Base-by-base conservation (phyloP, 2,113 vertebrate species). In the Clarias magur region DNA sequence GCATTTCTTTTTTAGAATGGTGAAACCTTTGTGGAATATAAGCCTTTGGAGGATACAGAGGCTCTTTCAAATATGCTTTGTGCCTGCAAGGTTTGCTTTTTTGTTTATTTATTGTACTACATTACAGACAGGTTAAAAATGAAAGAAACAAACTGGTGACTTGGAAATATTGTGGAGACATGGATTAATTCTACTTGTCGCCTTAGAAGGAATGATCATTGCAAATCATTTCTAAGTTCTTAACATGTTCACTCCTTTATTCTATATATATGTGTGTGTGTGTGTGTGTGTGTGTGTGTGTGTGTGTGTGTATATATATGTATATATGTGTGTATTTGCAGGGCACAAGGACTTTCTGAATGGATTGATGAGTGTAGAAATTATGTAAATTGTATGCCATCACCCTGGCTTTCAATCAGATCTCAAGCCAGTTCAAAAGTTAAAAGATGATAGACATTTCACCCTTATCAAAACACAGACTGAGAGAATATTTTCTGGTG, bases 21-120 rank as follows among this genome's bases (percentile, higher is more conserved):
- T 75, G 98, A 99, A 92, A 92, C 96, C 81, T 72, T 96, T 60
- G 96, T 99, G 91, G 98, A 99, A 86, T 99, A 96, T 95, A 96
- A 95, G 89, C 97, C 97, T 13, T 17, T 97, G 92, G 97, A 99
- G 91, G 97, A 99, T 75, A 93, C 95, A 0, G 95, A 97, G 56
- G 97, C 98, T 93, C 95, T 96, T 75, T 97, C 97, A 84, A 99
- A 96, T 94, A 98, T 99, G 91, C 95, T 98, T 23, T 99, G 94
- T 94, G 97, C 98, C 91, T 96, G 96, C 93, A 98, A 99, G 98
- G 98, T 97, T 93, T 86, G 92, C 82, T 89, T 76, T 27, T 62
- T 54, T 8, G n/a, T n/a, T 91, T 92, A 34, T 11, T 34, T n/a
- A 7, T 80, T 89, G 59, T 23, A 79, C 34, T 75, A 4, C 54